phyloP scores from a whole-genome alignment of 2,888 invertebrate genomes.

The Mechanitis messenoides region DNA sequence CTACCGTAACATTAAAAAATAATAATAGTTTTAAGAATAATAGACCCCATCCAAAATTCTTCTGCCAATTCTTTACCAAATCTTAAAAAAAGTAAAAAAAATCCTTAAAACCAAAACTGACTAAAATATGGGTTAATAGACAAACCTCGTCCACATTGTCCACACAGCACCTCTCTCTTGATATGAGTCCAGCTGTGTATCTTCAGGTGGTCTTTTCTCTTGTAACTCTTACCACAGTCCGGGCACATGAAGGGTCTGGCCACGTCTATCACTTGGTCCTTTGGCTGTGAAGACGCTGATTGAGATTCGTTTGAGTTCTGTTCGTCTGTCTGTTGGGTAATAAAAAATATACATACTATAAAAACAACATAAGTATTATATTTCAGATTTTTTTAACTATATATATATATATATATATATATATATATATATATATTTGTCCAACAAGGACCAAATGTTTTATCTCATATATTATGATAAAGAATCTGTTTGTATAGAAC shows the following conservation, averaged over 20 bases:
- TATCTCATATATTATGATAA: too few relatives aligned
- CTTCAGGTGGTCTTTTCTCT: conserved; percentile 87
- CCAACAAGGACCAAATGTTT: too few relatives aligned
- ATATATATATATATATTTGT: too few relatives aligned
- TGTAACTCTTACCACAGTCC: conserved; percentile 85
- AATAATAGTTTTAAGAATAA: too few relatives aligned
- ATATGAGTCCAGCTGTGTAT: conserved; percentile 87
- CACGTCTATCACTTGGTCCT: conserved; percentile 66
- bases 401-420: too few relatives aligned
- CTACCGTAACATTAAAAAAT: too few relatives aligned
- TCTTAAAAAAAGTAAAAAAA: too few relatives aligned
- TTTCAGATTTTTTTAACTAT: neutral
- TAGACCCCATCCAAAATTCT: too few relatives aligned
- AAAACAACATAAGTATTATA: neutral
- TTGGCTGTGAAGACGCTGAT: conserved; percentile 4
- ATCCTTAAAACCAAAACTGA: too few relatives aligned
- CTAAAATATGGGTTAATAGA: neutral
- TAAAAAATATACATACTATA: too few relatives aligned
- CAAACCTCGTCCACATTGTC: conserved; percentile 81
- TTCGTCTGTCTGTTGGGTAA: conserved; percentile 15
- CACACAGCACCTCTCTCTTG: conserved; percentile 85
- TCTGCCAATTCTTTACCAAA: too few relatives aligned
- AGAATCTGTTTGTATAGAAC: too few relatives aligned
- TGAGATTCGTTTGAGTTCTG: conserved; percentile 16
- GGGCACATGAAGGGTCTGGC: conserved; percentile 83